Base-by-base conservation (phyloP, 2,797 vertebrate genomes). In the Catamblyrhynchus diadema region DNA sequence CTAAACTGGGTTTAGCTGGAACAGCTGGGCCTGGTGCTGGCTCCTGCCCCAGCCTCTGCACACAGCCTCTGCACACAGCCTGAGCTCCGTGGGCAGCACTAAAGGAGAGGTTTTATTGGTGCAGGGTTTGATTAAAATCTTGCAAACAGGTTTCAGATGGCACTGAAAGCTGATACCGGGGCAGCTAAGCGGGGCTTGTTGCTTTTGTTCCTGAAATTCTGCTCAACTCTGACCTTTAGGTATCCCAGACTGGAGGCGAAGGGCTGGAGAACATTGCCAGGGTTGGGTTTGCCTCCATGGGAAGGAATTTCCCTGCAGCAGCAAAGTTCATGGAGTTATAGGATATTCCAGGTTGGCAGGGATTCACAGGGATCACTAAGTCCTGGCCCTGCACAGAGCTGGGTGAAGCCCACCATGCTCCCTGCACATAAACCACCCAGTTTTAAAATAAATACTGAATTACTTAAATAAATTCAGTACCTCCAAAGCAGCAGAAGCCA, bases 61-160 rank as follows among this genome's bases (percentile, higher is more conserved):
- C 7, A 9, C 30, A 4, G 25, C 59, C 59, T n/a, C n/a, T n/a
- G n/a, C n/a, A n/a, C n/a, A n/a, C n/a, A n/a, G n/a, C n/a, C n/a
- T 15, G 64, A 18, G 7, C 88, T 82, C 59, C 7, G 77, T 30
- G 92, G 79, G 27, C 69, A 47, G 91, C 80, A 12, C 65, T 19
- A 42, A 60, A 61, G 77, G 62, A 71, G 77, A 70, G 10, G 1
- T 88, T 80, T 90, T 44, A 59, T 79, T 81, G 89, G 69, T 14
- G 50, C 10, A 27, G 87, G 79, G 14, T 60, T 89, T 53, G 91
- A 92, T 92, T 77, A 87, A 95, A 95, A 73, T 90, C 93, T 92
- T 82, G 71, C 78, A 85, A 90, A 64, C 6, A 5, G 81, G 86
- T 93, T 94, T 97, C 84, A 85, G 88, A 80, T 91, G 88, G 81